Evolutionary conservation across 2,113 vertebrate species (phyloP), one percentile per base, ranked within the genome.

Genomic region (Indri indri): DNA sequence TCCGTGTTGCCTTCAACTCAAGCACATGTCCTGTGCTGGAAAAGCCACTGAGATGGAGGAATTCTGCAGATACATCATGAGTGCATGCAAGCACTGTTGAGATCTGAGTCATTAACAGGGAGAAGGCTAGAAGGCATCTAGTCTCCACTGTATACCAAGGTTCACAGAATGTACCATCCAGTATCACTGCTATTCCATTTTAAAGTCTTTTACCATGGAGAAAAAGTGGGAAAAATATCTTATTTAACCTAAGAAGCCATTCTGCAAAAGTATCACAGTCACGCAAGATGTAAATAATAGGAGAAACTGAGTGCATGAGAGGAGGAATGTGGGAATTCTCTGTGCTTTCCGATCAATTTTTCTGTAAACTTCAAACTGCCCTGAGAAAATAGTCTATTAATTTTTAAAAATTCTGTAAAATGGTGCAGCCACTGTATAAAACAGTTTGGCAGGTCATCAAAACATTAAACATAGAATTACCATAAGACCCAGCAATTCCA

Each of bases 11-110:
- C 47, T 85, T 66, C 13, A 57, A 50, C 59, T 42, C 7, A 8
- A 47, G 40, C 42, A 14, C 0, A 1, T 65, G 85, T 10, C 45
- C 57, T 5, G 34, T 23, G 71, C 40, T 32, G 71, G 74, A 85
- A 63, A 34, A 17, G 52, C 70, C 77, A 3, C 13, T 13, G 32
- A 63, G 3, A 8, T 22, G 7, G 32, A 80, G 71, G 85, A 12
- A 8, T 50, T 22, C 45, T 82, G 50, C 59, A n/a, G 76, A 20
- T 0, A 1, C 0, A 9, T 65, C n/a, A 3, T 3, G 20, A n/a
- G 3, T 2, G 1, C 22, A 0, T 20, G 42, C 30, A 34, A 1
- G 0, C 3, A 30, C 40, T 14, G 10, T 11, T 1, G 10, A 63
- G 0, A 5, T 85, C 3, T 6, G 14, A 54, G 0, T 6, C 66